Evolutionary conservation across 2,113 vertebrate species (phyloP).

Genomic region (Lasiurus borealis): DNA sequence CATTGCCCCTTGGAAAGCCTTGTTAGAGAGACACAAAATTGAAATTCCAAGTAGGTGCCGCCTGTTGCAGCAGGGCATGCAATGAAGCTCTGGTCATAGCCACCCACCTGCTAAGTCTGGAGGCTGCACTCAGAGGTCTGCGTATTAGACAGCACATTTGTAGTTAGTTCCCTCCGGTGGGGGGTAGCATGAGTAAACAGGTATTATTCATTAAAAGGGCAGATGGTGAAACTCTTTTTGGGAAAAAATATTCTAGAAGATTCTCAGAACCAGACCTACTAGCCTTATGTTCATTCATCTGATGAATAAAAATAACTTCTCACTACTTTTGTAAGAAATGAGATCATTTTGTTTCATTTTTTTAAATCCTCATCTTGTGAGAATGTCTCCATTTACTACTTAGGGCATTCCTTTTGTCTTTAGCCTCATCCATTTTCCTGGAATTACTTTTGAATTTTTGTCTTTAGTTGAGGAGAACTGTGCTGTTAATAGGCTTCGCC

Average conservation of each 20-base stretch:
- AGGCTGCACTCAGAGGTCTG: background rate
- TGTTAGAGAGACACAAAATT: background rate
- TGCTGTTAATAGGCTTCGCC: background rate
- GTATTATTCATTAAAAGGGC: background rate
- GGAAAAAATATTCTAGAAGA: background rate
- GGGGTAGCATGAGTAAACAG: fast-evolving
- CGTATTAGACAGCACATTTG: background rate
- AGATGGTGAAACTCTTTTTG: background rate
- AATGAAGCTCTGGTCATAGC: background rate
- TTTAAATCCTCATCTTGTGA: background rate
- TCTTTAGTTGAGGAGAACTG: background rate
- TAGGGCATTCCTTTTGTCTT: background rate
- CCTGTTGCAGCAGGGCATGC: background rate
- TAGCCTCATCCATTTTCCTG: background rate
- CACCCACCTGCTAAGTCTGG: background rate
- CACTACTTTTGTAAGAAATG: background rate
- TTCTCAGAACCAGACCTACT: background rate
- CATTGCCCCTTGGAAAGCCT: background rate
- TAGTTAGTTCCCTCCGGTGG: background rate
- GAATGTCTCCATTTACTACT: background rate
- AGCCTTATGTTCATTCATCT: background rate
- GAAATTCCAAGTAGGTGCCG: background rate
- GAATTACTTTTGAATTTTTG: background rate
- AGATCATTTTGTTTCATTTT: background rate
- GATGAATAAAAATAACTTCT: background rate